These are phyloP conservation scores for Grantiella picta DNA, from an alignment of 2,113 vertebrate species.

Conservation along the genomic window DNA sequence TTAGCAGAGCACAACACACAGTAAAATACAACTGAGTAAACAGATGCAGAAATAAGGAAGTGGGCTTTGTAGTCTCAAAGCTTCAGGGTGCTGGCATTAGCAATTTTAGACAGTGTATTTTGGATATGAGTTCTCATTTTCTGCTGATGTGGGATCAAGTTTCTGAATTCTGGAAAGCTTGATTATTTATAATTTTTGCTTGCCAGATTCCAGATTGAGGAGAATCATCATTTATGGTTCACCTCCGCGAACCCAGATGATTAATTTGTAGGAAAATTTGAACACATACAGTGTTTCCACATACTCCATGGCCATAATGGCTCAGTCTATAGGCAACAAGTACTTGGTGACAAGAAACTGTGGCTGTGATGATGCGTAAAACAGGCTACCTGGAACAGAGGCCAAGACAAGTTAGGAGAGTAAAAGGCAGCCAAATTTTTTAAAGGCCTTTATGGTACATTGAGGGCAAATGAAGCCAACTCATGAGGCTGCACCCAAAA, in stretches of 20 bases:
- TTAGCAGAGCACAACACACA: not conserved
- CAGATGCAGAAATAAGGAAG: not conserved
- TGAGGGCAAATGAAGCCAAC: too few relatives aligned
- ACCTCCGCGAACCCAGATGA: not conserved
- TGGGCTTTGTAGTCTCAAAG: not conserved
- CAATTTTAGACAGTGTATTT: not conserved
- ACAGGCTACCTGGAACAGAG: too few relatives aligned
- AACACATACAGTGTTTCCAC: rapidly evolving
- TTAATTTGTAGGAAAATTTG: not conserved
- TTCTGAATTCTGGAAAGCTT: not conserved
- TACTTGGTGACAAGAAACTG: not conserved
- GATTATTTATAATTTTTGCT: not conserved
- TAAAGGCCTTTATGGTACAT: too few relatives aligned
- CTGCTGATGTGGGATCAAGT: not conserved
- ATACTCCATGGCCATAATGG: rapidly evolving
- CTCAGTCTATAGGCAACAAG: not conserved
- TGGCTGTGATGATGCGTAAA: too few relatives aligned
- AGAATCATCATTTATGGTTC: not conserved
- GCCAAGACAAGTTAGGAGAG: too few relatives aligned
- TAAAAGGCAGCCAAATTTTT: too few relatives aligned
- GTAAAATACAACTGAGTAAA: not conserved
- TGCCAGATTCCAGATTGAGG: not conserved
- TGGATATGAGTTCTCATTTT: not conserved
- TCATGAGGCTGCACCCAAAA: too few relatives aligned
- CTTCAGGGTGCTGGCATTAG: not conserved